These are phyloP conservation scores for Sebastes variabilis DNA, from an alignment of 2,797 vertebrate species.

Conservation along the genomic window DNA sequence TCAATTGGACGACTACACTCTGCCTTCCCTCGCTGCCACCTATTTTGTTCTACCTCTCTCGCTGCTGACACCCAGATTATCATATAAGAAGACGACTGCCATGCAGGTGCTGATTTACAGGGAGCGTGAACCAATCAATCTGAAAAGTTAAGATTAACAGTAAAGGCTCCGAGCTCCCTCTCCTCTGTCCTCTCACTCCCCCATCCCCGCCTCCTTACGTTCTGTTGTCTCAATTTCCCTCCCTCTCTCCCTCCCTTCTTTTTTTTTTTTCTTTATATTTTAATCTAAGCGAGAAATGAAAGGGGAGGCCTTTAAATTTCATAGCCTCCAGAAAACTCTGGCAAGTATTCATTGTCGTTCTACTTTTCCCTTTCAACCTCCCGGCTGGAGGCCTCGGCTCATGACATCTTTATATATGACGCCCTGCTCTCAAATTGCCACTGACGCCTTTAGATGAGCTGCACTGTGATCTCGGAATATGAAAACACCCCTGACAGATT, in stretches of 20 bases:
- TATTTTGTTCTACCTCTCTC: conserved; percentile 48
- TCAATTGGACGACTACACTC: conserved; percentile 66
- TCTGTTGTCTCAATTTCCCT: conserved; percentile 50
- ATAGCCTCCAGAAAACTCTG: conserved; percentile 84
- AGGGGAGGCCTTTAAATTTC: conserved; percentile 85
- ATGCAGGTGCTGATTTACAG: conserved; percentile 75
- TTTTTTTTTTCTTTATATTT: conserved; percentile 61
- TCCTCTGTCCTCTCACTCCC: conserved; percentile 3
- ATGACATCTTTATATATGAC: conserved; percentile 90
- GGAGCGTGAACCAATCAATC: conserved; percentile 77
- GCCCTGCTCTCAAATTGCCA: conserved; percentile 88
- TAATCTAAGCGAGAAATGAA: conserved; percentile 87
- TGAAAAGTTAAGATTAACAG: conserved; percentile 81
- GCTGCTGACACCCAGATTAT: conserved; percentile 76
- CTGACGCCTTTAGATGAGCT: conserved; percentile 88
- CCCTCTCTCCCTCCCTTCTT: not conserved
- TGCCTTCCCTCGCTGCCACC: conserved; percentile 50
- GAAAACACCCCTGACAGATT: conserved; percentile 84
- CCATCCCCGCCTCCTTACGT: not conserved
- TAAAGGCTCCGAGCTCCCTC: conserved; percentile 50
- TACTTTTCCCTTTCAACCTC: conserved; percentile 85
- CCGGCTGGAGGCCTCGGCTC: conserved; percentile 82
- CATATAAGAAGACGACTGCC: conserved; percentile 79
- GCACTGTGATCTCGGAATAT: conserved; percentile 85
- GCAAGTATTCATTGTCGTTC: conserved; percentile 83